Base-by-base conservation (phyloP, 2,888 invertebrate genomes). In the Sipha maydis region DNA sequence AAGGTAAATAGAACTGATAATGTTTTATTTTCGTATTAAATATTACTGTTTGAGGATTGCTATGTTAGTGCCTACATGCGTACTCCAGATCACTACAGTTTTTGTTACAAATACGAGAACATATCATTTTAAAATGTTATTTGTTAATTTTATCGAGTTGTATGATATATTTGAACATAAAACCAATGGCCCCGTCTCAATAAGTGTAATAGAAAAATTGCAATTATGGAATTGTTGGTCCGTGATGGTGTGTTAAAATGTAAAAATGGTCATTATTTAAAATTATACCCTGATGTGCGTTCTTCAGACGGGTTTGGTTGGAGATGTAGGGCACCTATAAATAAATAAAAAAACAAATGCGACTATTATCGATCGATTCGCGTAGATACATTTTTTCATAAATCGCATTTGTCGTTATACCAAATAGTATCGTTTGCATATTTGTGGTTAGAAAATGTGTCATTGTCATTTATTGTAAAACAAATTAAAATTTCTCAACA, bases 101-200 rank as follows among this genome's bases (percentile, higher is more conserved):
- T n/a, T 69, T 69, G n/a, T n/a, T n/a, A 69, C n/a, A 69, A 0
- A 9, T 69, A 69, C 69, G 69, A 69, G n/a, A 69, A 69, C 69
- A 69, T 69, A n/a, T 69, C 69, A 69, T 69, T 69, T 69, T 69
- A 56, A 56, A 56, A 56, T 11, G 56, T 56, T 56, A 56, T 56
- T 56, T 56, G 11, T 56, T 56, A 56, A 73, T 34, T 34, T 34
- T 34, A 73, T 73, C 21, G 73, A 73, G 34, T 34, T 73, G 5
- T 73, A 73, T 73, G 73, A 73, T 73, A 21, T 73, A 73, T 73
- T 73, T 73, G 73, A 34, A 73, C 73, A 73, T 73, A 73, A 73
- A 73, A 73, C 34, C 34, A 73, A 34, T 21, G 73, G 34, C 34
- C 73, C 73, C 7, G 73, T 73, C 19, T 73, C 73, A 73, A 21